Conservation (phyloP, 2,888 invertebrate genomes). For the Tenthredo scrophulariae region DNA sequence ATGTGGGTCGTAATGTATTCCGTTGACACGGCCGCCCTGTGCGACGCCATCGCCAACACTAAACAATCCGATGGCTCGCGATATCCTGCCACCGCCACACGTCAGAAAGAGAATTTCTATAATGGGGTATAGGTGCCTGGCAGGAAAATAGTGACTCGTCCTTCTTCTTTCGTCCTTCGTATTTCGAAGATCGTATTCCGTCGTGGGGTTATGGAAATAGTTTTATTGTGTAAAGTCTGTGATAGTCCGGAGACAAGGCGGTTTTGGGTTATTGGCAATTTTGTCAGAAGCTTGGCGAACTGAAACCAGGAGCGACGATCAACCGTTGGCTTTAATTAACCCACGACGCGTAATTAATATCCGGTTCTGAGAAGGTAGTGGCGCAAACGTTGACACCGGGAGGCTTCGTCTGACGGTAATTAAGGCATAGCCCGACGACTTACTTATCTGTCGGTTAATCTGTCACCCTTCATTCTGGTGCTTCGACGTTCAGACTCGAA, state of each 20-base stretch:
- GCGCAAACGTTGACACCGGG: conserved; percentile 38
- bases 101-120: conserved; percentile 62
- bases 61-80: conserved; percentile 75
- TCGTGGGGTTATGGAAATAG: background rate
- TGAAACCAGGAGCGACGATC: conserved; percentile 23
- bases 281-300: conserved; percentile 18
- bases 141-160: background rate
- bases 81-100: conserved; percentile 72
- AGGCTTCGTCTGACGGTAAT: conserved; percentile 46
- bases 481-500: background rate
- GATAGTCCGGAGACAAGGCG: background rate
- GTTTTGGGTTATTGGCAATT: conserved; percentile 31
- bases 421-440: conserved; percentile 24
- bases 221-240: background rate
- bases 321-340: conserved; percentile 46
- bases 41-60: conserved; percentile 73
- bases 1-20: conserved; percentile 73
- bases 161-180: conserved; percentile 20
- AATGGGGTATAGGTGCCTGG: conserved; percentile 37
- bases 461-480: conserved; percentile 30
- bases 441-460: conserved; percentile 48
- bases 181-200: background rate
- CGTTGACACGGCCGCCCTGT: conserved; percentile 74
- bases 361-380: conserved; percentile 28
- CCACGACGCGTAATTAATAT: conserved; percentile 43